phyloP scores from a whole-genome alignment of 1,140 invertebrate species.

The Drosophila sucinea region DNA sequence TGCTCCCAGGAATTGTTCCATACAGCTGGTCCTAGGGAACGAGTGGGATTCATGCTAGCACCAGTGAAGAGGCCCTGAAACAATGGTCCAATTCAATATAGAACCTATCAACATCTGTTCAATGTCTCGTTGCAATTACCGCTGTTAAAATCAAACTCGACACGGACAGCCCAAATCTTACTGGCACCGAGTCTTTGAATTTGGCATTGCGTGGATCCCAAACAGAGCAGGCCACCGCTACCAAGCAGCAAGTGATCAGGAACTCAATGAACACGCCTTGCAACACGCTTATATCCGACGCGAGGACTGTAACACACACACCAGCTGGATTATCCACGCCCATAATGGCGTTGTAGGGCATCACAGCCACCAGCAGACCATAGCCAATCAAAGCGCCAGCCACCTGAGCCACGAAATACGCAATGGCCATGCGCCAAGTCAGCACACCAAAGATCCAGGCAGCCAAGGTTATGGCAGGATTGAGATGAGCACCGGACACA shows the following conservation, averaged over 20 bases:
- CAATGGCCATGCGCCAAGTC: slow-evolving; percentile 86
- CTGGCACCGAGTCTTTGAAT: slow-evolving; percentile 84
- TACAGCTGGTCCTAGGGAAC: slow-evolving; percentile 90
- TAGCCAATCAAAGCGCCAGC: slow-evolving; percentile 88
- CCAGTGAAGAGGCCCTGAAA: slow-evolving; percentile 88
- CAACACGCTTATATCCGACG: slow-evolving; percentile 81
- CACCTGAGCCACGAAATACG: slow-evolving; percentile 89
- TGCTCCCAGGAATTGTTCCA: slow-evolving; percentile 88
- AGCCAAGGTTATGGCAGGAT: slow-evolving; percentile 92
- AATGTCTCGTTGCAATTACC: slow-evolving; percentile 19
- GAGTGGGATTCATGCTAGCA: slow-evolving; percentile 91
- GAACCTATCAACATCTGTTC: neutral
- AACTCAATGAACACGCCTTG: slow-evolving; percentile 86
- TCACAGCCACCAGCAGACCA: slow-evolving; percentile 87
- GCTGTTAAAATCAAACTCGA: slow-evolving; percentile 86
- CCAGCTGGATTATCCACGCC: slow-evolving; percentile 64
- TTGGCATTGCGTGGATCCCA: slow-evolving; percentile 86
- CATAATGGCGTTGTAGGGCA: slow-evolving; percentile 83
- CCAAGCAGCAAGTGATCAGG: slow-evolving; percentile 85
- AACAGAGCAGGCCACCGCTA: slow-evolving; percentile 86
- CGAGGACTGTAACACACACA: slow-evolving; percentile 86
- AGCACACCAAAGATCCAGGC: slow-evolving; percentile 84
- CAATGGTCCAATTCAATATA: neutral
- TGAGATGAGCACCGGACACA: slow-evolving; percentile 94
- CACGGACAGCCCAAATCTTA: slow-evolving; percentile 87